A percentile compares a stretch with the other conserved stretches of the same genome.
Conservation (phyloP, 23 tunicate species). For the Phallusia fumigata region DNA sequence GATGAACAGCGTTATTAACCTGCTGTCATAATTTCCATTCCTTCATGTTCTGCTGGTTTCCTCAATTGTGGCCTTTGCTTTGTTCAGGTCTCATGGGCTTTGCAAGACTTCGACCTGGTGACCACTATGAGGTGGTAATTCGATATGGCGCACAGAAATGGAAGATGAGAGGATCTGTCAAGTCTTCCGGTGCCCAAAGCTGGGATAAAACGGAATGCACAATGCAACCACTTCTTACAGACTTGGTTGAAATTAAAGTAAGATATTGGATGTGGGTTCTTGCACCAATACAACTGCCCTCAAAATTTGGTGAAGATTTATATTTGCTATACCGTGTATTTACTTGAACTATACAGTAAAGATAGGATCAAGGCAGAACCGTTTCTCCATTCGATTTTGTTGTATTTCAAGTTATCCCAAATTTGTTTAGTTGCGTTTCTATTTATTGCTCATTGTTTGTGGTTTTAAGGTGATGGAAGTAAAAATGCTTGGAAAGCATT, state of each 20-base stretch:
- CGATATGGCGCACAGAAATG: slow-evolving; percentile 73
- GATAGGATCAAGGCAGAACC: no score
- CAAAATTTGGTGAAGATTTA: neutral
- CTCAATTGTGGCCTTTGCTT: neutral
- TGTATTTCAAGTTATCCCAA: neutral
- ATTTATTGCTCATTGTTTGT: no score
- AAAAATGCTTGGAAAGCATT: slow-evolving; percentile 57
- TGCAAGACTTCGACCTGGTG: slow-evolving; percentile 75
- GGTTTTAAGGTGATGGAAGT: slow-evolving; percentile 48
- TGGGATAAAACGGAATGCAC: slow-evolving; percentile 44
- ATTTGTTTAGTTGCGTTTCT: neutral
- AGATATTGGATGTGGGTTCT: neutral
- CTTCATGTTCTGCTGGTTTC: neutral
- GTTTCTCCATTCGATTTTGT: no score
- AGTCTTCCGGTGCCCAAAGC: slow-evolving; percentile 39
- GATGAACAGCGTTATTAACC: neutral
- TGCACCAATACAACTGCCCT: neutral
- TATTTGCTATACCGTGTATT: neutral
- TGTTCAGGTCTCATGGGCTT: slow-evolving; percentile 70
- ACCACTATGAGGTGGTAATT: slow-evolving; percentile 76
- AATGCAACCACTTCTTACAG: slow-evolving; percentile 40
- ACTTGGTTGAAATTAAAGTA: slow-evolving; percentile 54
- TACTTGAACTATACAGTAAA: no score
- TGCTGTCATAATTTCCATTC: neutral
- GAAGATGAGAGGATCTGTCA: slow-evolving; percentile 62